These are phyloP conservation scores for Anagrus nilaparvatae DNA, from an alignment of 1,140 invertebrate genomes.

Conservation along the genomic window DNA sequence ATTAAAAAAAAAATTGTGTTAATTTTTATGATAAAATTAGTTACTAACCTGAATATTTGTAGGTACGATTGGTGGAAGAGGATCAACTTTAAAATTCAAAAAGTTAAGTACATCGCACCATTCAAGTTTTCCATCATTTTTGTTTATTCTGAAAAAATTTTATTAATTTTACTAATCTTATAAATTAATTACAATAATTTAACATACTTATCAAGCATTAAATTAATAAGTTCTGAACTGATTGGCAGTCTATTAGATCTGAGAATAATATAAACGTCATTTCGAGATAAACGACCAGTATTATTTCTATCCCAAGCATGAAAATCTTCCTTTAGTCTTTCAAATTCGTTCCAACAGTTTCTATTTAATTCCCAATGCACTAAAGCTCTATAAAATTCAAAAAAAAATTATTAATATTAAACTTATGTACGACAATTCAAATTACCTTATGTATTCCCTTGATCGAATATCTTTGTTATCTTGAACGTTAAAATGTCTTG, in stretches of 20 bases:
- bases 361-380: conserved; percentile 59
- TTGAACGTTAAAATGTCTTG: conserved; percentile 48
- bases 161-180: neutral
- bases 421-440: neutral
- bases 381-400: conserved; percentile 37
- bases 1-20: neutral
- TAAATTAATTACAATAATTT: conserved; percentile 6
- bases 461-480: conserved; percentile 33
- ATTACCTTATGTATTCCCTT: conserved; percentile 42
- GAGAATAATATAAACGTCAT: conserved; percentile 50
- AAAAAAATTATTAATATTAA: neutral
- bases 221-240: conserved; percentile 52
- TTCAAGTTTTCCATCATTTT: conserved; percentile 50
- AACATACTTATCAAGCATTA: conserved; percentile 57
- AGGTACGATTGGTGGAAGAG: conserved; percentile 40
- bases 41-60: conserved; percentile 42
- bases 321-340: conserved; percentile 54
- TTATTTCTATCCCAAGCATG: conserved; percentile 48
- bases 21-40: neutral
- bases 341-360: conserved; percentile 55
- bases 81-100: conserved; percentile 47
- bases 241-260: conserved; percentile 56
- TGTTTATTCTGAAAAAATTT: conserved; percentile 36
- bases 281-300: conserved; percentile 44
- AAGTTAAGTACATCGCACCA: conserved; percentile 50